Conservation (phyloP, 2,888 invertebrate species). For the Dorcus hopei region DNA sequence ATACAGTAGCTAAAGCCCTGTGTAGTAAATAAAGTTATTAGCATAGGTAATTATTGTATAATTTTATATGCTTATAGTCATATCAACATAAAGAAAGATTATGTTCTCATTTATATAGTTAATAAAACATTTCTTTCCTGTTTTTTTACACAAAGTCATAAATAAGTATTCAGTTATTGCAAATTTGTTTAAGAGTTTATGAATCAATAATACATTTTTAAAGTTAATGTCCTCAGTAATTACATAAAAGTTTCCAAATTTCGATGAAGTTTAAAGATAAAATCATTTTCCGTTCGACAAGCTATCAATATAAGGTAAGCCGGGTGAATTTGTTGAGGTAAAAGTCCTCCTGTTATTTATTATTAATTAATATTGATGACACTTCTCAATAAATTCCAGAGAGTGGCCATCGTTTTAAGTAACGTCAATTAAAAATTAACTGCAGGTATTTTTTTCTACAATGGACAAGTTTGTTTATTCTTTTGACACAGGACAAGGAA, state of each 20-base stretch:
- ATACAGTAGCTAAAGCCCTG: too few relatives aligned
- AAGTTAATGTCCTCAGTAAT: neutral
- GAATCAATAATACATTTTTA: too few relatives aligned
- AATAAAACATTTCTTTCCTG: too few relatives aligned
- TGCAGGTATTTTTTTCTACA: constrained; percentile 36
- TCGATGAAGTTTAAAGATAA: constrained; percentile 10
- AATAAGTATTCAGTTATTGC: too few relatives aligned
- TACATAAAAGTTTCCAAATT: neutral
- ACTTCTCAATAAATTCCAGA: constrained; percentile 41
- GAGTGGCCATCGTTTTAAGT: constrained; percentile 38
- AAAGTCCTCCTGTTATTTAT: constrained; percentile 3
- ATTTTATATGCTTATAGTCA: too few relatives aligned
- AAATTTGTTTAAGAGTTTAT: too few relatives aligned
- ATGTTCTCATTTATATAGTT: too few relatives aligned
- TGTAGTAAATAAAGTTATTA: too few relatives aligned
- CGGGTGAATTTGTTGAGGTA: constrained; percentile 1
- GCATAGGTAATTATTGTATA: too few relatives aligned
- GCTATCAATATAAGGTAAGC: constrained; percentile 8
- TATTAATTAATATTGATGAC: constrained; percentile 35
- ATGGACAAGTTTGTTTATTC: constrained; percentile 47
- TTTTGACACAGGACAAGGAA: constrained; percentile 44
- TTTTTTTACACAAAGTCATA: too few relatives aligned
- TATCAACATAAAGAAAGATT: too few relatives aligned
- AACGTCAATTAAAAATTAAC: constrained; percentile 48
- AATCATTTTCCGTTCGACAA: constrained; percentile 3